phyloP scores from a whole-genome alignment of 2,888 invertebrate species.

The Gisinianus flammeolus region DNA sequence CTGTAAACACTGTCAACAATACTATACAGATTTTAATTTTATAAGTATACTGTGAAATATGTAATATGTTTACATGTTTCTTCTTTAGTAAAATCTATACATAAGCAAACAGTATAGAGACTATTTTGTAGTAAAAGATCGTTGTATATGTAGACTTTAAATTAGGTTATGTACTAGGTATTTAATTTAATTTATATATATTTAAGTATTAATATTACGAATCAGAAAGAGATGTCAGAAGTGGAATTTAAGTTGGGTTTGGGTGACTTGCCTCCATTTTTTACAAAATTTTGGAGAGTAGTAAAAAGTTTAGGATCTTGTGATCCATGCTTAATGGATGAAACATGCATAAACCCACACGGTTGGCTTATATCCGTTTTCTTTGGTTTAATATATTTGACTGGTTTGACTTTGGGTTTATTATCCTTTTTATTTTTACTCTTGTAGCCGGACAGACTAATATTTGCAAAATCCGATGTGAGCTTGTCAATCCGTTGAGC shows the following conservation, averaged over 20 bases:
- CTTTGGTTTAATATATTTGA: constrained; percentile 66
- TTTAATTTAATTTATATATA: no score
- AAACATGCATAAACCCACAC: constrained; percentile 83
- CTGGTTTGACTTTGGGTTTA: constrained; percentile 60
- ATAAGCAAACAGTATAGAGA: no score
- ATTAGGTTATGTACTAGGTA: no score
- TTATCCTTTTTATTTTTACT: constrained; percentile 64
- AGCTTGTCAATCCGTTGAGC: constrained; percentile 73
- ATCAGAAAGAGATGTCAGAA: neutral
- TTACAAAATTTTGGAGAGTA: constrained; percentile 56
- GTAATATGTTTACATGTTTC: no score
- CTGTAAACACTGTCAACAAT: no score
- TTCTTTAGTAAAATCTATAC: no score
- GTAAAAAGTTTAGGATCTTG: constrained; percentile 55
- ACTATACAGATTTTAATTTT: no score
- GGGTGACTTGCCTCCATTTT: neutral
- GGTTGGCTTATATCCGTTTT: constrained; percentile 84
- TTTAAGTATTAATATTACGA: no score
- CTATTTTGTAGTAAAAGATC: no score
- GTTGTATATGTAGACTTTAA: no score
- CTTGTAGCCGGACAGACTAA: constrained; percentile 74
- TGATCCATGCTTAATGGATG: constrained; percentile 60
- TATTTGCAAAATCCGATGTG: constrained; percentile 78
- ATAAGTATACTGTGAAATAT: no score
- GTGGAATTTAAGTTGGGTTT: neutral